A percentile compares a stretch with the other conserved stretches of the same genome.
These are phyloP conservation scores for Ernsta delagoae DNA, from an alignment of 2,888 invertebrate genomes.

Conservation along the genomic window DNA sequence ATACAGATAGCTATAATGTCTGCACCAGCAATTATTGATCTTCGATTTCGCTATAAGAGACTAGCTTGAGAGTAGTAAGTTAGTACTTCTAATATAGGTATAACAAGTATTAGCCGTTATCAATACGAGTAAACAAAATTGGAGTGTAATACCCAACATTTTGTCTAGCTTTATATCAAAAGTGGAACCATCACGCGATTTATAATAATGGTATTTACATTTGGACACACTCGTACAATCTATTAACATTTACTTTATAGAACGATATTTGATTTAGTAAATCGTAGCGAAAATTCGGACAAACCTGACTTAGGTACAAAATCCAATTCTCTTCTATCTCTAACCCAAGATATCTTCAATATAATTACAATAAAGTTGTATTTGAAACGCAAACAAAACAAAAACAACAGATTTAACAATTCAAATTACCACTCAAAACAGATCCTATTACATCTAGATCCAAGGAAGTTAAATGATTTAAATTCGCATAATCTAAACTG, in stretches of 20 bases:
- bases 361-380: not conserved
- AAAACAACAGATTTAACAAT: not conserved
- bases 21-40: not conserved
- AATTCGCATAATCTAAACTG: conserved; percentile 26
- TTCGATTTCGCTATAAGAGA: not conserved
- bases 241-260: too few relatives aligned
- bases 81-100: too few relatives aligned
- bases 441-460: conserved; percentile 3
- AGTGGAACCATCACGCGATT: too few relatives aligned
- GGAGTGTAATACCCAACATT: too few relatives aligned
- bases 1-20: conserved; percentile 13
- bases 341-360: not conserved
- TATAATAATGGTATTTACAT: too few relatives aligned
- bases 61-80: too few relatives aligned
- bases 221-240: too few relatives aligned
- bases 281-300: too few relatives aligned
- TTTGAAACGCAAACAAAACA: not conserved
- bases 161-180: too few relatives aligned
- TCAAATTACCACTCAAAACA: not conserved
- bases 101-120: too few relatives aligned
- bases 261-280: too few relatives aligned
- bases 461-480: conserved; percentile 29
- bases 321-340: not conserved
- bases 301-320: not conserved
- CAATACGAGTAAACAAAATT: too few relatives aligned